Base-by-base conservation (phyloP, 1,140 invertebrate species). In the Globodera ellingtonae region DNA sequence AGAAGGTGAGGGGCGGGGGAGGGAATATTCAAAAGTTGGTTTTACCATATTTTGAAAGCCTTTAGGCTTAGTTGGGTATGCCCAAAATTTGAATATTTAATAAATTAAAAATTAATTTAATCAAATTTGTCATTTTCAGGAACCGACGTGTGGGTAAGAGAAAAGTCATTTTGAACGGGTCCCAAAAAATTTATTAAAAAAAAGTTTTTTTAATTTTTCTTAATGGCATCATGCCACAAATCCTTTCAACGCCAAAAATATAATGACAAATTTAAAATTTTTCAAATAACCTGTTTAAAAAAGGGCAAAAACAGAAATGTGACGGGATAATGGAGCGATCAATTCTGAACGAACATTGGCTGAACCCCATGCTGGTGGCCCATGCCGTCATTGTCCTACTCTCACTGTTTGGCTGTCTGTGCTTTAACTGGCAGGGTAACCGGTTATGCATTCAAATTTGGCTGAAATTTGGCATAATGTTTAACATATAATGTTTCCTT, bases 401-500 rank as follows among this genome's bases (percentile, higher is more conserved):
- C 35, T 75, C 73, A 18, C 18, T 75, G 18, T 9, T 75, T 56
- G 18, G 35, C 44, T 75, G 73, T 75, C 13, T 75, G 18, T 24
- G 56, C 56, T 75, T 75, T 56, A 75, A 75, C n/a, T 56, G 65
- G 56, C 73, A 75, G 65, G 73, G 73, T 48, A 73, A 44, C 4
- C 8, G 47, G 6, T 59, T 72, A 62, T 62, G 0, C 8, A 15
- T 52, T 52, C 9, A 52, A 52, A 52, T 10, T 9, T 8, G 4
- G 52, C 6, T 52, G 15, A 10, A 10, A 10, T 52, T 52, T 52
- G 52, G 8, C 52, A 52, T 52, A 52, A 52, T 52, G 52, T 10
- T 52, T 52, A 52, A 9, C 52, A 9, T 52, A 10, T 52, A 52
- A 52, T 52, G 8, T 5, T 52, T 52, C 50, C 1, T 52, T 52